Percentiles rank a stretch among this genome's conserved stretches.
These are phyloP conservation scores for Agrilus cyanescens DNA, from an alignment of 2,888 invertebrate genomes.

Conservation along the genomic window DNA sequence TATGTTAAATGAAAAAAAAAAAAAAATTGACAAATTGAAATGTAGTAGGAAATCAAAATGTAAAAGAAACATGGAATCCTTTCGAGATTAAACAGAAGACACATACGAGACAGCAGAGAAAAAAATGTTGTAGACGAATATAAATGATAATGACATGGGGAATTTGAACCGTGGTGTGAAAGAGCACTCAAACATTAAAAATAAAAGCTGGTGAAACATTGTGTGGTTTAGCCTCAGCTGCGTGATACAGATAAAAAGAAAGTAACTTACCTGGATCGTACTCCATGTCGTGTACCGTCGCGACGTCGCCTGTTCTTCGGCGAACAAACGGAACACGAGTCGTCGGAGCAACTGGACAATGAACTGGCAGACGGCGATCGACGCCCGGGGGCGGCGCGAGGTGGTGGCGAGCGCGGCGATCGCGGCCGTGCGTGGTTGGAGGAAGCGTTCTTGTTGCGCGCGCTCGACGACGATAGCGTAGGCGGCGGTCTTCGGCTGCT, in stretches of 20 bases:
- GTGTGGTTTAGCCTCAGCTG: no score
- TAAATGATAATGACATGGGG: no score
- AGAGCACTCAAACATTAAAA: no score
- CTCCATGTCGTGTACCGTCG: constrained; percentile 4
- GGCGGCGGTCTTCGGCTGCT: constrained; percentile 20
- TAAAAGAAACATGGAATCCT: no score
- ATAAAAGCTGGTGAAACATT: no score
- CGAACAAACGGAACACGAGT: constrained; percentile 74
- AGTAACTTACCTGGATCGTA: constrained; percentile 27
- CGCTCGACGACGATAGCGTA: constrained; percentile 18
- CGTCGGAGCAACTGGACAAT: constrained; percentile 71
- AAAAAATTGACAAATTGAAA: no score
- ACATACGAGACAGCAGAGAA: no score
- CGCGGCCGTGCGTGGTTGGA: constrained; percentile 21
- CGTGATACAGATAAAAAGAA: neutral
- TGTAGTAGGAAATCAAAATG: no score
- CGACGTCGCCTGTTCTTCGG: constrained; percentile 39
- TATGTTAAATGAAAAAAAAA: no score
- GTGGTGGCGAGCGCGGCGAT: constrained; percentile 31
- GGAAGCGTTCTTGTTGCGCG: constrained; percentile 18
- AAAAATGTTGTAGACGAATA: no score
- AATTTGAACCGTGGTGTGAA: no score
- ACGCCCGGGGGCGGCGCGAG: constrained; percentile 23
- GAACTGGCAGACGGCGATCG: constrained; percentile 64
- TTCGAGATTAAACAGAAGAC: no score